Base-by-base conservation (phyloP, 2,888 invertebrate genomes). In the Coronaproctus castanopsis region DNA sequence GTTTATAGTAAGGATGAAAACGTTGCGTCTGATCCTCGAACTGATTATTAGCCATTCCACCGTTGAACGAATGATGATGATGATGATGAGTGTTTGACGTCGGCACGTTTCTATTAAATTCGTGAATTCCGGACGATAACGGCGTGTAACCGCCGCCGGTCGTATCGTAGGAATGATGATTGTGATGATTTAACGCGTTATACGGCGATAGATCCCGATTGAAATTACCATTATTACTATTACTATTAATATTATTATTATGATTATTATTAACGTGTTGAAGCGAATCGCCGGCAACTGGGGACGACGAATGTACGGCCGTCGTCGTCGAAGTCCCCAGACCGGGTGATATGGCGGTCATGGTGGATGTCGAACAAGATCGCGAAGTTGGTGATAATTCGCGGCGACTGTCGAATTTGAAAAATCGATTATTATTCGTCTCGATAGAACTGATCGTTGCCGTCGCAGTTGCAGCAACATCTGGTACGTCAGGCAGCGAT, bases 1-100 rank as follows among this genome's bases (percentile, higher is more conserved):
- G n/a, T n/a, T 58, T 58, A 21, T 58, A 58, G 49, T 58, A 58
- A 20, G 58, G 58, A 54, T 58, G 58, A 23, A 23, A 58, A 21
- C 58, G 58, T 23, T 58, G 58, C n/a, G n/a, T n/a, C 5, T 36
- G 36, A 36, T 36, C 36, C 36, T 36, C 36, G n/a, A n/a, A n/a
- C n/a, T n/a, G n/a, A n/a, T n/a, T n/a, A n/a, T n/a, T n/a, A n/a
- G n/a, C n/a, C n/a, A n/a, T n/a, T n/a, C n/a, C n/a, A n/a, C 54
- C 53, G 22, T 54, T 53, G 23, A 19, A 55, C 24, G 51, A 24
- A n/a, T n/a, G 50, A 50, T 48, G 57, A 50, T 10, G 54, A 54
- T 2, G 50, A 36, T 19, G 51, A 21, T 8, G 55, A 36, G 54
- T 53, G n/a, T 22, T 52, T 24, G 3, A 52, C 53, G 53, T 58